Conservation (phyloP, 2,888 invertebrate genomes). For the Chironomus riparius region DNA sequence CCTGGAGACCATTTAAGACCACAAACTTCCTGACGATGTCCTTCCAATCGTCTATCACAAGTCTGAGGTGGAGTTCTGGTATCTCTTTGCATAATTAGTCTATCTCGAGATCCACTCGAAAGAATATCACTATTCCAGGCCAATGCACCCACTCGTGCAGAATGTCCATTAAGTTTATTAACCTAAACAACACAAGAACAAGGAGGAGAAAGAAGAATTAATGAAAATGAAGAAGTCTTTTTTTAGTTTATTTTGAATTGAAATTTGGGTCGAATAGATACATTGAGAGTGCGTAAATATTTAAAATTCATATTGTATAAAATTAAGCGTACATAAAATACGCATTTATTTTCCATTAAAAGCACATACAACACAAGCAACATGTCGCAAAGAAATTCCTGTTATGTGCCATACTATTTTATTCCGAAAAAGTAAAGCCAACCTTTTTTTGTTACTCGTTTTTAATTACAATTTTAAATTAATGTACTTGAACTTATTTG, state of each 20-base stretch:
- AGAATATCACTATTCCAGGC: constrained; percentile 97
- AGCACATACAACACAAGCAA: background rate
- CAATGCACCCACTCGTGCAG: constrained; percentile 84
- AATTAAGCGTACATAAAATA: background rate
- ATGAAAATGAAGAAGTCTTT: background rate
- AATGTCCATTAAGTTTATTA: constrained; percentile 82
- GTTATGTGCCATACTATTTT: background rate
- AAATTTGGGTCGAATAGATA: background rate
- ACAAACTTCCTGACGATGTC: constrained; percentile 95
- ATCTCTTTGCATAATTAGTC: constrained; percentile 88
- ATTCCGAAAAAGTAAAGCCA: no score
- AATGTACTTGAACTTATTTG: background rate
- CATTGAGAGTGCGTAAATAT: background rate
- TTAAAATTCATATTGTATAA: background rate
- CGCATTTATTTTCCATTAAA: background rate
- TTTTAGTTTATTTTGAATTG: background rate
- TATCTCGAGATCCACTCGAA: constrained; percentile 90
- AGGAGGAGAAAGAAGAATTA: constrained; percentile 7
- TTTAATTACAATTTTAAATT: no score
- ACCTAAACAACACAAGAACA: constrained; percentile 46
- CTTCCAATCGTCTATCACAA: constrained; percentile 71
- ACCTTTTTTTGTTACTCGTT: no score
- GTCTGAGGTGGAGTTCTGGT: constrained; percentile 74
- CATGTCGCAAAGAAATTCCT: background rate
- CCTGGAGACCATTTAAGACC: constrained; percentile 94